Conservation (phyloP, 2,113 vertebrate genomes). For the Pyrgilauda ruficollis region DNA sequence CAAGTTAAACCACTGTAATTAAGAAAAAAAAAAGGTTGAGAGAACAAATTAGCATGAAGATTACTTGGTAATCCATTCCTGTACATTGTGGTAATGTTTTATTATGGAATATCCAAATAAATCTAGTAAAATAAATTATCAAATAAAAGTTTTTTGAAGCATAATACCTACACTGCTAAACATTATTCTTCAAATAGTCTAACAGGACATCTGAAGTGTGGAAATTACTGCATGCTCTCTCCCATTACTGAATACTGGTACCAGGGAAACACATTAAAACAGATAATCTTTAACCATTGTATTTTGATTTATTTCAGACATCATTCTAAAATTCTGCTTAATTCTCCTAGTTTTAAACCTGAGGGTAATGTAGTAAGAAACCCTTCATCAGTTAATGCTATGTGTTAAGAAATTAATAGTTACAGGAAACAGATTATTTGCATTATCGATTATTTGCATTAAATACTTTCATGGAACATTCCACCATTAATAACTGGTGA, state of each 20-base stretch:
- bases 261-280: background rate
- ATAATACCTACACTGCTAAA: background rate
- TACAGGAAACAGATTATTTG: background rate
- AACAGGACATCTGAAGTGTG: background rate
- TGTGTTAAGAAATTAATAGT: background rate
- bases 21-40: conserved; percentile 36
- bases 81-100: conserved; percentile 9
- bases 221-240: background rate
- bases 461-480: background rate
- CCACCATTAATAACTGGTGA: background rate
- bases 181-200: background rate
- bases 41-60: conserved; percentile 54
- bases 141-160: background rate
- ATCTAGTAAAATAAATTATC: background rate
- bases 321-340: background rate
- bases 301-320: background rate
- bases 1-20: conserved; percentile 97
- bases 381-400: background rate
- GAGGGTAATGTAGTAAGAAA: background rate
- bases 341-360: background rate
- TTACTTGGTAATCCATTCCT: background rate
- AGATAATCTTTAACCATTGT: background rate
- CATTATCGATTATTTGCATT: background rate
- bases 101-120: background rate
- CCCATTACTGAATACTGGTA: background rate